phyloP scores from a whole-genome alignment of 1,140 invertebrate species.

The Panagrolaimus sp. region DNA sequence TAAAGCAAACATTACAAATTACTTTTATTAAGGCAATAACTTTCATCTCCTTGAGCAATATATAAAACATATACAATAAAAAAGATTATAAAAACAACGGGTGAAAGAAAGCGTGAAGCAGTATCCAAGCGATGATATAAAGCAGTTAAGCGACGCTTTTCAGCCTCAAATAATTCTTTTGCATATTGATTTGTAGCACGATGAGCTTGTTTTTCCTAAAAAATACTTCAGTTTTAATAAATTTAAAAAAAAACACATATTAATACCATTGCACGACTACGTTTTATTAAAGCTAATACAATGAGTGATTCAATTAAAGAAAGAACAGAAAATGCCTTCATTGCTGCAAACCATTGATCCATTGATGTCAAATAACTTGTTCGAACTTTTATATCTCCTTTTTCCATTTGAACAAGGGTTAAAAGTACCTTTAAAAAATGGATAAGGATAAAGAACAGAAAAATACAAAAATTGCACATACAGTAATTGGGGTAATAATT shows the following conservation, averaged over 20 bases:
- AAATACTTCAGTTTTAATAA: not conserved
- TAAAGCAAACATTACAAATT: not conserved
- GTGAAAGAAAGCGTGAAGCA: slow-evolving; percentile 49
- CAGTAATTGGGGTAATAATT: slow-evolving; percentile 58
- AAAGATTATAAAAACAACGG: slow-evolving; percentile 53
- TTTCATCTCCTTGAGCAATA: slow-evolving; percentile 51
- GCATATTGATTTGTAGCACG: slow-evolving; percentile 54
- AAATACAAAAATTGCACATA: slow-evolving; percentile 9
- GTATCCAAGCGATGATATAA: slow-evolving; percentile 54
- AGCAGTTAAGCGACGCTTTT: slow-evolving; percentile 40
- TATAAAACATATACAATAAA: slow-evolving; percentile 55
- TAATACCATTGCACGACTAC: slow-evolving; percentile 55
- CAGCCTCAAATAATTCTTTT: slow-evolving; percentile 32
- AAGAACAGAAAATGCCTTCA: slow-evolving; percentile 55
- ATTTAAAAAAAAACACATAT: slow-evolving; percentile 14
- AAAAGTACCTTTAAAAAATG: slow-evolving; percentile 44
- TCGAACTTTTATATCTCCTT: slow-evolving; percentile 50
- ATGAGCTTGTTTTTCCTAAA: slow-evolving; percentile 49
- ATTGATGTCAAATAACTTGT: slow-evolving; percentile 57
- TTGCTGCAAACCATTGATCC: slow-evolving; percentile 56
- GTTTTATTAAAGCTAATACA: slow-evolving; percentile 55
- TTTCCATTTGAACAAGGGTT: slow-evolving; percentile 58
- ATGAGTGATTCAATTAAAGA: slow-evolving; percentile 50
- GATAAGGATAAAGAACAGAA: slow-evolving; percentile 21
- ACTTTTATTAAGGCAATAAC: slow-evolving; percentile 16